Evolutionary conservation across 2,113 vertebrate species (phyloP), one percentile per base, ranked within the genome.

Genomic region (Pygoscelis adeliae): DNA sequence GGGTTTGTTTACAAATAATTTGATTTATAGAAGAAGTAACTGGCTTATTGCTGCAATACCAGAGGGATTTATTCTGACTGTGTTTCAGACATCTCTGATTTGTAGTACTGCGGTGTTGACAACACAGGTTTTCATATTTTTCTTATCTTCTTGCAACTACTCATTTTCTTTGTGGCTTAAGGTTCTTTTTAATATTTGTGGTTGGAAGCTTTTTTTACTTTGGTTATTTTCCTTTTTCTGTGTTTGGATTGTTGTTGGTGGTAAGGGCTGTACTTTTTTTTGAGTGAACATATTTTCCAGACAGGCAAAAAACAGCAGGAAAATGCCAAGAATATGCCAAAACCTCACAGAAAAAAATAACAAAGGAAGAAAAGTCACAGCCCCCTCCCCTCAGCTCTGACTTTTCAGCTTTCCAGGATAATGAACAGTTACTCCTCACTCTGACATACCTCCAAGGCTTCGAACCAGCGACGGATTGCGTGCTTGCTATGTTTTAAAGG

Each of bases 1-100:
- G 62, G 58, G 66, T 85, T 94, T 94, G n/a, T 84, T 95, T 71
- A 71, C 9, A 89, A 93, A 85, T 58, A 91, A 82, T 72, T 79
- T 87, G 65, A 87, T 89, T 84, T 89, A 76, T 56, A 40, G 62
- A 85, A 87, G 40, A 82, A 81, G 49, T 59, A 84, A 79, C 38
- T 61, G n/a, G 16, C 13, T 71, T 76, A 79, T 61, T 90, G 34
- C 30, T 76, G 47, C 56, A 82, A 27, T 72, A 82, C 19, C 34
- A 46, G 4, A 61, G 30, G 32, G 73, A 36, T 89, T 94, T 87
- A 79, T 79, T 89, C 36, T 87, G 81, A 72, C 62, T 10, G 1
- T 85, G 61, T 87, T 87, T 93, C 38, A 65, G 32, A 76, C 10
- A 76, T 34, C 52, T 67, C 15, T 93, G 56, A 72, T 85, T 82